Percentiles rank a stretch among this genome's conserved stretches.
Evolutionary conservation across 2,113 vertebrate genomes (phyloP).

Genomic region (Strix uralensis): DNA sequence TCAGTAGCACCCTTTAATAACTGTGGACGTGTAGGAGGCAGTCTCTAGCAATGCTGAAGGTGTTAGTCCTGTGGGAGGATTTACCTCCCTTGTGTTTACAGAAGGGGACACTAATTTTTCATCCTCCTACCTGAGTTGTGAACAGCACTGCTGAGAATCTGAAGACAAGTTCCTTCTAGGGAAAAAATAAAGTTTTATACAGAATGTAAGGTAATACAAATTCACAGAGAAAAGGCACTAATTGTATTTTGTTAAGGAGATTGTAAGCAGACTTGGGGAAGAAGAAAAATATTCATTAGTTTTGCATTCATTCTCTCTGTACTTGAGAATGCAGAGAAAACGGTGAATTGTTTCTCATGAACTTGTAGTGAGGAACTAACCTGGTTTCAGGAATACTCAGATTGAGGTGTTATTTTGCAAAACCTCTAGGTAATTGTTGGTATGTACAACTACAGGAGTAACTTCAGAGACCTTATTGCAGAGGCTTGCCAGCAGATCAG

Average conservation of each 20-base stretch:
- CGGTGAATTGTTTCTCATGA: background rate
- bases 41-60: background rate
- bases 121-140: background rate
- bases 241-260: background rate
- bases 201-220: background rate
- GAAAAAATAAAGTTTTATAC: background rate
- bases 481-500: background rate
- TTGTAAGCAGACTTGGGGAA: background rate
- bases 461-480: background rate
- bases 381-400: background rate
- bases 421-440: background rate
- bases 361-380: background rate
- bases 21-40: background rate
- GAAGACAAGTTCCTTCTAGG: background rate
- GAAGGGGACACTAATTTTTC: background rate
- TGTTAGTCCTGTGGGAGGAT: constrained; percentile 9
- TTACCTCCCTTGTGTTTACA: background rate
- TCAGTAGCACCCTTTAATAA: background rate
- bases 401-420: background rate
- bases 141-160: background rate
- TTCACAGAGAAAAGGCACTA: background rate
- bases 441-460: background rate
- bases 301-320: background rate
- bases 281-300: background rate
- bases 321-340: background rate